Conservation (phyloP, 2,888 invertebrate species). For the Paralinhomoeus sp. region DNA sequence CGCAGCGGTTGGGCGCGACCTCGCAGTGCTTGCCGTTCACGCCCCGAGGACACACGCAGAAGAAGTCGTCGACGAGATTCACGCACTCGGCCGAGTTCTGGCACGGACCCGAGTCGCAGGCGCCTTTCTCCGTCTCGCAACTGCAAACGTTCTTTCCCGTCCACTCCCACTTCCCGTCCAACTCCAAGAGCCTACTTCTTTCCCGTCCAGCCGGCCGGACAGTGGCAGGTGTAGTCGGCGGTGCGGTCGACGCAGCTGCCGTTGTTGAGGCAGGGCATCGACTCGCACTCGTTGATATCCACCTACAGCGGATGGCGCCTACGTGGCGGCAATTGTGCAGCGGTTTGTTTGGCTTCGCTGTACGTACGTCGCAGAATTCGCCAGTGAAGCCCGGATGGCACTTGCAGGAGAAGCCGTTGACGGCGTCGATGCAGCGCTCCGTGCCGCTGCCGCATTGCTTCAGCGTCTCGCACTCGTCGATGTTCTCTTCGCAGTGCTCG, state of each 20-base stretch:
- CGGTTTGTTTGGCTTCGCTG: no score
- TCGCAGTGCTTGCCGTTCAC: conserved; percentile 91
- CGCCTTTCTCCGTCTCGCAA: conserved; percentile 67
- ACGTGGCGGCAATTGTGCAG: neutral
- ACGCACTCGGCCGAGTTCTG: conserved; percentile 79
- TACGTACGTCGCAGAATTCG: conserved; percentile 45
- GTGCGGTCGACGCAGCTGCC: conserved; percentile 27
- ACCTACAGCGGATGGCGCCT: no score
- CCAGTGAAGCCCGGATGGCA: conserved; percentile 73
- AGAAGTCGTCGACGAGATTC: conserved; percentile 60
- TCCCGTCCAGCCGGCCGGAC: conserved; percentile 79
- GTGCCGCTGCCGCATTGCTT: conserved; percentile 42
- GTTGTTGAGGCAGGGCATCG: conserved; percentile 61
- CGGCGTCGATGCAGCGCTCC: conserved; percentile 58
- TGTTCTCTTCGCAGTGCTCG: conserved; percentile 57
- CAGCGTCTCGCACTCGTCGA: conserved; percentile 55
- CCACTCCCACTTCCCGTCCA: no score
- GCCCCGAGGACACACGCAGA: conserved; percentile 59
- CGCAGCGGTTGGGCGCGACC: conserved; percentile 77
- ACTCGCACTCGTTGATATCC: conserved; percentile 63
- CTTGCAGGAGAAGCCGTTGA: conserved; percentile 43
- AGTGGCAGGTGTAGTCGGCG: conserved; percentile 76
- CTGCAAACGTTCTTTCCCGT: conserved; percentile 3
- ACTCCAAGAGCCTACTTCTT: neutral
- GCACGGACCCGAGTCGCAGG: conserved; percentile 61